These are phyloP conservation scores for Molossus molossus DNA, from an alignment of 2,797 vertebrate genomes.

Conservation along the genomic window DNA sequence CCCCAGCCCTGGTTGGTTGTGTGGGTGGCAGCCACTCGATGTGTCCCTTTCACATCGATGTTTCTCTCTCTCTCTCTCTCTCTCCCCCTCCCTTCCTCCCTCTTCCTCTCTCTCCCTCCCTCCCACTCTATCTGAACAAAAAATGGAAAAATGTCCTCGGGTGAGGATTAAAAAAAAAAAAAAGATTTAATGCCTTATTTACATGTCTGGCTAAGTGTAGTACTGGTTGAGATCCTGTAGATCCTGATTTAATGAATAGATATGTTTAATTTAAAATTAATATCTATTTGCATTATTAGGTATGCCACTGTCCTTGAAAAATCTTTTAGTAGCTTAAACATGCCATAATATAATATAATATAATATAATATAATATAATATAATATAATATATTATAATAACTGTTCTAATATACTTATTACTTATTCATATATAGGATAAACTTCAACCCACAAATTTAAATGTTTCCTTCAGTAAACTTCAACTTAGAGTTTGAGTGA, in stretches of 20 bases:
- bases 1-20: too few species aligned
- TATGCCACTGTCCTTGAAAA: slow-evolving; percentile 47
- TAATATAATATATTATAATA: background rate
- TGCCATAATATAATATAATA: background rate
- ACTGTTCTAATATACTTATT: slow-evolving; percentile 21
- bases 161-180: too few species aligned
- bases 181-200: slow-evolving; percentile 58
- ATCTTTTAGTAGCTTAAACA: slow-evolving; percentile 33
- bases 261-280: slow-evolving; percentile 57
- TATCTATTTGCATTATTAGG: slow-evolving; percentile 5
- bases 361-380: background rate
- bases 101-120: too few species aligned
- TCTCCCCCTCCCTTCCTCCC: too few species aligned
- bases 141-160: too few species aligned
- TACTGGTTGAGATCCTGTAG: background rate
- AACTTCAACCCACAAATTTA: slow-evolving; percentile 39
- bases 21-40: too few species aligned
- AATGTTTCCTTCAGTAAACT: slow-evolving; percentile 50
- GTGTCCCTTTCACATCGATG: too few species aligned
- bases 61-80: too few species aligned
- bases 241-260: slow-evolving; percentile 51
- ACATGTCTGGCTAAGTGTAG: background rate
- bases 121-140: too few species aligned
- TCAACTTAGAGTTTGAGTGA: slow-evolving; percentile 28
- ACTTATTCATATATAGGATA: background rate